Base-by-base conservation (phyloP, 2,888 invertebrate genomes). In the Calliphora vomitoria region DNA sequence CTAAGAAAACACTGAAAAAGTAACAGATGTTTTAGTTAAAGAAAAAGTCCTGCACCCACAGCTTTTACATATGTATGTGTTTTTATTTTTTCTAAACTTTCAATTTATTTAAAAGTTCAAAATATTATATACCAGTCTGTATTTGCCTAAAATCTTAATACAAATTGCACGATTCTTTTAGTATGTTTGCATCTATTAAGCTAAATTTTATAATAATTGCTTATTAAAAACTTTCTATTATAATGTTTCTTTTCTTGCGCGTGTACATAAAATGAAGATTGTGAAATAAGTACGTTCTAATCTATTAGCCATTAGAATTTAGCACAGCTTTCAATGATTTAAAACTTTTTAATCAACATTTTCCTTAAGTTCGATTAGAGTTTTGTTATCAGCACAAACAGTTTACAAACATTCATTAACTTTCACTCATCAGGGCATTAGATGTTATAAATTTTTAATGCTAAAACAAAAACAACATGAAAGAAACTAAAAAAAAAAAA, bases 11-110 rank as follows among this genome's bases (percentile, higher is more conserved):
- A 60, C 44, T 60, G 25, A 62, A 85, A 64, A 31, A 31, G 50
- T 78, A 79, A 55, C 84, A 84, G 84, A 66, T 84, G 78, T 55
- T 66, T 25, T 53, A 10, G 18, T 20, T 15, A n/a, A 74, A 18
- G 18, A 53, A 58, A 50, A 5, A 41, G 4, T 31, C 5, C n/a
- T 35, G 15, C 41, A 58, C 3, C 55, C 38, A 53, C 55, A 55
- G 15, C 13, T 35, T 41, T 66, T 53, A 25, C 53, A n/a, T 31
- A 8, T 41, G 25, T 68, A 0, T 18, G 25, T 68, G 0, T 18
- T 50, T 47, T 50, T 69, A n/a, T 8, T 15, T n/a, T 71, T 53
- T 55, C 5, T 20, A 20, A 60, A 60, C 31, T 18, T 60, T 60
- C 31, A 31, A 60, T 15, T 31, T 31, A 15, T 60, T 15, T 35